phyloP scores from a whole-genome alignment of 2,888 invertebrate species.

The Muscina levida region DNA sequence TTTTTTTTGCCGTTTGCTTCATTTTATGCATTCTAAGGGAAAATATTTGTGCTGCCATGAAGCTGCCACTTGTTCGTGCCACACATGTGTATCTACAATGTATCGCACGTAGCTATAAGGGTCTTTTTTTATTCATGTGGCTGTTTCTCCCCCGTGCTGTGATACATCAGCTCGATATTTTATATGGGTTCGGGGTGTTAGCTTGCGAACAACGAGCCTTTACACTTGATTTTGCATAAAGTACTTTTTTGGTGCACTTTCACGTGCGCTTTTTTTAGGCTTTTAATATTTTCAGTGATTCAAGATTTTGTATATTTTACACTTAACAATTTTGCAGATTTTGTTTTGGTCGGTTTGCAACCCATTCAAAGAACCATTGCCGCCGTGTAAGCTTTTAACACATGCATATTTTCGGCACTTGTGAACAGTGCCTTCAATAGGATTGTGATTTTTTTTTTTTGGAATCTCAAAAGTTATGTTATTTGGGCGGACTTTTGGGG shows the following conservation, averaged over 20 bases:
- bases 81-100: constrained; percentile 23
- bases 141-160: constrained; percentile 3
- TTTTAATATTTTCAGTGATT: constrained; percentile 40
- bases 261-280: constrained; percentile 37
- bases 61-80: not conserved
- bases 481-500: too few relatives aligned
- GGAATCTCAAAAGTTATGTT: too few relatives aligned
- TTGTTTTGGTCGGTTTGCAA: constrained; percentile 32
- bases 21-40: constrained; percentile 46
- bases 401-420: constrained; percentile 42
- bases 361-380: constrained; percentile 6
- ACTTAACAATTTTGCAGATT: constrained; percentile 45
- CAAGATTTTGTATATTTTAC: constrained; percentile 55
- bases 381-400: constrained; percentile 43
- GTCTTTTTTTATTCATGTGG: constrained; percentile 25
- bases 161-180: not conserved
- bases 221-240: constrained; percentile 61
- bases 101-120: constrained; percentile 27
- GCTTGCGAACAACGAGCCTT: constrained; percentile 32
- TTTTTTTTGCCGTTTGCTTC: too few relatives aligned
- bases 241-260: constrained; percentile 52
- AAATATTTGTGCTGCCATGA: constrained; percentile 42
- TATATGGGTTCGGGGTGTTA: constrained; percentile 12
- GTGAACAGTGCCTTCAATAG: constrained; percentile 10
- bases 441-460: not conserved